Conservation (phyloP, 2,113 vertebrate genomes). For the Sinocyclocheilus anophthalmus region DNA sequence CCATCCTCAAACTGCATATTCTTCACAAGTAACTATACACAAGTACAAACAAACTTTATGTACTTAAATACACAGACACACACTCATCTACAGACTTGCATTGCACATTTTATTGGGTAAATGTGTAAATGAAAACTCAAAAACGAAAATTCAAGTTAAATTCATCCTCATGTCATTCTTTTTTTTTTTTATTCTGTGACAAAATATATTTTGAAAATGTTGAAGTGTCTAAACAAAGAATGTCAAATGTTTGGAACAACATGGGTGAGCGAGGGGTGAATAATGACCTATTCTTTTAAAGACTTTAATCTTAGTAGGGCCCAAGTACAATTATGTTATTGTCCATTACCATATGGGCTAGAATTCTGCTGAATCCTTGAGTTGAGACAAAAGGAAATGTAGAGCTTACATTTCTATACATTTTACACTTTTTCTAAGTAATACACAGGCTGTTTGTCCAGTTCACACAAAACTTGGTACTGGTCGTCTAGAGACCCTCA, state of each 20-base stretch:
- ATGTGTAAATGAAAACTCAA: not conserved
- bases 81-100: not conserved
- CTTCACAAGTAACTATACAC: slow-evolving; percentile 80
- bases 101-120: not conserved
- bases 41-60: slow-evolving; percentile 7
- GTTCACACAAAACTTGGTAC: not conserved
- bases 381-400: not conserved
- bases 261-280: not conserved
- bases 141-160: no score
- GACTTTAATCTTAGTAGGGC: not conserved
- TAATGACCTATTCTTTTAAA: not conserved
- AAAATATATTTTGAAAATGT: no score
- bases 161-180: no score
- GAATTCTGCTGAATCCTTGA: not conserved
- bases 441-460: not conserved
- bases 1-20: slow-evolving; percentile 86
- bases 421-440: not conserved
- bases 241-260: not conserved
- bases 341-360: not conserved
- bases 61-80: not conserved
- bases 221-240: not conserved
- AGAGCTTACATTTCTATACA: not conserved
- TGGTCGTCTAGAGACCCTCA: not conserved
- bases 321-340: not conserved
- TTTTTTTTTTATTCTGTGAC: no score